Conservation (phyloP, 2,888 invertebrate species). For the Rhamnusium bicolor region DNA sequence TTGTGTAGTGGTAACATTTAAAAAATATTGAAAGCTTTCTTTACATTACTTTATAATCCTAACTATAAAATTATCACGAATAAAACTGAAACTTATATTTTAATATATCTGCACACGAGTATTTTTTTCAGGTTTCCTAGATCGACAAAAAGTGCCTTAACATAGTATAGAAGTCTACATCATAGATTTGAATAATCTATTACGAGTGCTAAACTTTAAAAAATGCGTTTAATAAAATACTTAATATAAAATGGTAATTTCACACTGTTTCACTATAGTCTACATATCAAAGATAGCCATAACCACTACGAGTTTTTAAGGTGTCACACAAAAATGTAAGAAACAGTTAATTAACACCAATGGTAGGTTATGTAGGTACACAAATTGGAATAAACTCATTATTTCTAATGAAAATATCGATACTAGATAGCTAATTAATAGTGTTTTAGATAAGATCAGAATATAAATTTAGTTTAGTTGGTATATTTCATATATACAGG, state of each 20-base stretch:
- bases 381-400: not conserved
- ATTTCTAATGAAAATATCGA: not conserved
- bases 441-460: not conserved
- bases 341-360: not conserved
- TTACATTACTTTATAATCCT: slow-evolving; percentile 1
- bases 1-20: slow-evolving; percentile 68
- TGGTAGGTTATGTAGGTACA: not conserved
- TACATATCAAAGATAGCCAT: not conserved
- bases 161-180: not conserved
- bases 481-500: no score
- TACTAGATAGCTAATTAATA: not conserved
- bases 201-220: not conserved
- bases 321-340: not conserved
- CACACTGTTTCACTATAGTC: not conserved
- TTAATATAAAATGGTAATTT: not conserved
- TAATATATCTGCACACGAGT: not conserved
- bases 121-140: not conserved
- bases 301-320: not conserved
- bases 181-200: not conserved
- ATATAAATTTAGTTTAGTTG: not conserved
- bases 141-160: not conserved
- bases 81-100: not conserved
- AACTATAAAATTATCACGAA: not conserved
- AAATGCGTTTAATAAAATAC: not conserved
- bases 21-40: slow-evolving; percentile 53